Conservation (phyloP, 2,113 vertebrate genomes). For the Coracopsis vasa region DNA sequence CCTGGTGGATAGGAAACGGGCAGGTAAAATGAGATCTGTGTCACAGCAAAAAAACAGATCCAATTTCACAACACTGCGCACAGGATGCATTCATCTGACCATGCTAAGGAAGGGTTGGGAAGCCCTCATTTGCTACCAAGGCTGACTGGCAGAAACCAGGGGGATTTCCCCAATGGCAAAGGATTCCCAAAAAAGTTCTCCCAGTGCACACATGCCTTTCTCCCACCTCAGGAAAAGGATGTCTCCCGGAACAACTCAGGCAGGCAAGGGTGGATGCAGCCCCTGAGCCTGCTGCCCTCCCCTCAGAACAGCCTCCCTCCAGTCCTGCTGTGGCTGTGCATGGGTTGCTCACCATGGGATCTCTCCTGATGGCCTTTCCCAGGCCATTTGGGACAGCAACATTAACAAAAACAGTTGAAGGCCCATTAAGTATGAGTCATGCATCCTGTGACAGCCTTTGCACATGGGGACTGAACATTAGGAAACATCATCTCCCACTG, state of each 20-base stretch:
- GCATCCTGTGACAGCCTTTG: not conserved
- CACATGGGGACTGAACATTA: not conserved
- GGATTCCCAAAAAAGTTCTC: not conserved
- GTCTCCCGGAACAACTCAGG: not conserved
- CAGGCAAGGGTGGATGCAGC: accelerated
- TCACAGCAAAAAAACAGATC: not conserved
- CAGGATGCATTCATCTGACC: not conserved
- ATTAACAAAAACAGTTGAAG: not conserved
- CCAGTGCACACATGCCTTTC: not conserved
- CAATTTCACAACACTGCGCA: not conserved
- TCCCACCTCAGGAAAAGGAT: not conserved
- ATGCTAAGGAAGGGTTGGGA: not conserved
- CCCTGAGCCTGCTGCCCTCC: not conserved
- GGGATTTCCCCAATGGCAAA: not conserved
- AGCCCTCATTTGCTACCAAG: not conserved
- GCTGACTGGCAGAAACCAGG: not conserved
- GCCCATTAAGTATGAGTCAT: not conserved
- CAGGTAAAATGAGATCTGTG: not conserved
- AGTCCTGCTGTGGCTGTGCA: accelerated
- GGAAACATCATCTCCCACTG: not conserved
- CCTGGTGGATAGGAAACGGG: not conserved
- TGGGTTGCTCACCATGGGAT: not conserved
- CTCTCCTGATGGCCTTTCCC: not conserved
- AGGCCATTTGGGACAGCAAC: not conserved
- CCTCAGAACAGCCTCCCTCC: not conserved